Conservation (phyloP, 1,140 invertebrate species). For the Littorina saxatilis region DNA sequence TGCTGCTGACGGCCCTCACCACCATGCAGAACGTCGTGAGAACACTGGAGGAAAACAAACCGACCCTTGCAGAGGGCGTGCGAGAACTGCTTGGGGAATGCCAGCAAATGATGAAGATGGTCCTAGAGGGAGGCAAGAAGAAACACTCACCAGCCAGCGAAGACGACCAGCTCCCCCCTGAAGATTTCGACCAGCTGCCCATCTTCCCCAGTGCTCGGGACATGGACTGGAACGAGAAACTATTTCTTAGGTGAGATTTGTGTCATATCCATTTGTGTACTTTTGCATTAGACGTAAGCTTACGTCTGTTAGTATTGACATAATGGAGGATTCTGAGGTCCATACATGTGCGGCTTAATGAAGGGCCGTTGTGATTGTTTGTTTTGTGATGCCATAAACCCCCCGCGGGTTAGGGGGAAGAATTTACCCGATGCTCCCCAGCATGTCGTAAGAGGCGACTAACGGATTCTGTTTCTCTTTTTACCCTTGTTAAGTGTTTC, state of each 20-base stretch:
- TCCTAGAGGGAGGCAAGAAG: not conserved
- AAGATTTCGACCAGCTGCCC: conserved; percentile 67
- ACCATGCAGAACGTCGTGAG: not conserved
- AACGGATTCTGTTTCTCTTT: no score
- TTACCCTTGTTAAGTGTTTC: no score
- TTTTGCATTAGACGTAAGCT: no score
- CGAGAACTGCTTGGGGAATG: not conserved
- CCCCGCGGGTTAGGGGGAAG: no score
- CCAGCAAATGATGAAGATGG: not conserved
- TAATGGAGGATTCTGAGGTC: no score
- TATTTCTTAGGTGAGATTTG: conserved; percentile 66
- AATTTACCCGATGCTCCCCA: no score
- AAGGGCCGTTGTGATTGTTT: no score
- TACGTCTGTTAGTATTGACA: no score
- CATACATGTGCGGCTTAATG: no score
- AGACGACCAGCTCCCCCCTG: conserved; percentile 54
- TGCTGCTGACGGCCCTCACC: not conserved
- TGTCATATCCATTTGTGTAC: no score
- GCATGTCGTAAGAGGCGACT: no score
- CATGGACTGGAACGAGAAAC: conserved; percentile 56
- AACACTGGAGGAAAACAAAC: not conserved
- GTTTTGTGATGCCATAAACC: no score
- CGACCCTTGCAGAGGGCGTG: conserved; percentile 4
- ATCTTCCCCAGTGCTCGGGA: conserved; percentile 66
- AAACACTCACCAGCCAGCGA: not conserved